Conservation (phyloP, 2,797 vertebrate genomes). For the Myotis myotis region DNA sequence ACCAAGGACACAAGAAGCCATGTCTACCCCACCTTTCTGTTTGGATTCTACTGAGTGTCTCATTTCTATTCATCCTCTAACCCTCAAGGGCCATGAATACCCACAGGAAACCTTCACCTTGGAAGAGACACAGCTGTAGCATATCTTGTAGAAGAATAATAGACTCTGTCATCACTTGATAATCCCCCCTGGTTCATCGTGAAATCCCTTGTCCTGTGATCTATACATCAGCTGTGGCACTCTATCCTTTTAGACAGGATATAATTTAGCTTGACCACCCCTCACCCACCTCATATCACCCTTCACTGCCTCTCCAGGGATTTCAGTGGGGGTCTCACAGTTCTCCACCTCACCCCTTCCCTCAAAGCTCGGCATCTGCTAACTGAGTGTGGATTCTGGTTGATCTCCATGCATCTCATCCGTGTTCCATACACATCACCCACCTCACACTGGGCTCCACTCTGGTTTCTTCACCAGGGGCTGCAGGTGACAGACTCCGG, state of each 20-base stretch:
- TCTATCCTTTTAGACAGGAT: neutral
- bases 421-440: neutral
- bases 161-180: neutral
- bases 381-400: neutral
- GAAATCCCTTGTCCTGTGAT: neutral
- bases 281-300: neutral
- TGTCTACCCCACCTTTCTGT: fast-evolving
- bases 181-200: neutral
- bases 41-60: neutral
- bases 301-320: neutral
- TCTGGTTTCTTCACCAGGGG: neutral
- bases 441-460: fast-evolving
- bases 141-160: neutral
- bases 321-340: neutral
- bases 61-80: neutral
- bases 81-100: neutral
- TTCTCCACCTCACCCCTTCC: neutral
- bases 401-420: neutral
- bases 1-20: neutral
- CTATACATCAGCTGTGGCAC: fast-evolving
- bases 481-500: neutral
- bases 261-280: neutral
- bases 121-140: neutral
- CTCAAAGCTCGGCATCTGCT: neutral
- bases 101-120: neutral